These are phyloP conservation scores for Drosophila triauraria DNA, from an alignment of 1,140 invertebrate genomes.

Conservation along the genomic window DNA sequence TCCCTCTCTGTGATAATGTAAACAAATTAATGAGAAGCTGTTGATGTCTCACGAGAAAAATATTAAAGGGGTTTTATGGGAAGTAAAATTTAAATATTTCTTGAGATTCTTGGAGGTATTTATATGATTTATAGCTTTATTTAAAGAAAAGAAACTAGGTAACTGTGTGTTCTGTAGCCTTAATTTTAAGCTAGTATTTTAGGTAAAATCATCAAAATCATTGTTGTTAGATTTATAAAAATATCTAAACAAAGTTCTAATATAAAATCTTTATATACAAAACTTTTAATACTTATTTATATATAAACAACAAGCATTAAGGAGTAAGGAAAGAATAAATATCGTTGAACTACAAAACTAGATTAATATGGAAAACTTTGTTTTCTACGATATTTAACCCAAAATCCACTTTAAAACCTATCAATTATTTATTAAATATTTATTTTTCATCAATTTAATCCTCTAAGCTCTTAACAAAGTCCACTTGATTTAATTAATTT, in stretches of 20 bases:
- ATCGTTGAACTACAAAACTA: rapidly evolving
- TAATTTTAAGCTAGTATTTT: not conserved
- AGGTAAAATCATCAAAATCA: not conserved
- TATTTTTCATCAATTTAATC: no score
- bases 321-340: not conserved
- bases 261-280: rapidly evolving
- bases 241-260: no score
- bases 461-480: not conserved
- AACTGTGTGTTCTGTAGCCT: no score
- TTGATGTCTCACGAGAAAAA: not conserved
- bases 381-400: no score
- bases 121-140: not conserved
- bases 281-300: not conserved
- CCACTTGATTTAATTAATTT: not conserved
- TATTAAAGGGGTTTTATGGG: not conserved
- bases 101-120: no score
- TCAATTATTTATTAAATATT: not conserved
- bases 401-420: no score
- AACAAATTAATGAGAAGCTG: constrained; percentile 15
- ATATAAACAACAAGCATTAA: not conserved
- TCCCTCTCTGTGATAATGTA: constrained; percentile 3
- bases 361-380: no score
- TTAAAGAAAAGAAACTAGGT: no score
- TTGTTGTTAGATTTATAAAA: no score
- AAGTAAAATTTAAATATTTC: no score